Base-by-base conservation (phyloP, 1,140 invertebrate species). In the Carcinoscorpius rotundicauda region DNA sequence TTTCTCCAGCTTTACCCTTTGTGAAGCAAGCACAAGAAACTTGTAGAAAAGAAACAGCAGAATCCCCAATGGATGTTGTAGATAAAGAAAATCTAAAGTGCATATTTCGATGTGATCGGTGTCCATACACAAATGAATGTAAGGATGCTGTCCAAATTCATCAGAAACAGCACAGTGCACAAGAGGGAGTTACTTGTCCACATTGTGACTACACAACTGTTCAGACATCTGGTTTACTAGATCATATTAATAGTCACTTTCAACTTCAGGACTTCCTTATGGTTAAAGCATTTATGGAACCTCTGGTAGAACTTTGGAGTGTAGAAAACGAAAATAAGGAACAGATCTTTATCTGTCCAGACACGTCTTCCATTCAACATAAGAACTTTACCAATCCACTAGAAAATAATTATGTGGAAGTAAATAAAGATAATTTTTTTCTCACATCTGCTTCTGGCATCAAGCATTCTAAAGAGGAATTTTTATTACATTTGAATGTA, bases 131-230 rank as follows among this genome's bases (percentile, higher is more conserved):
- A 6, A 86, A 85, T 72, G 77, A 80, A 9, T 80, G 87, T 5
- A 82, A 85, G 71, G 88, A 91, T 64, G 82, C 83, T 3, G 78
- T 92, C 51, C 83, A 84, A 55, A 85, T 84, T 71, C 90, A 93
- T 71, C 83, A 85, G 60, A 84, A 84, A 71, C 82, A 88, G 55
- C 89, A 92, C 72, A 77, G 71, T 73, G 78, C 76, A 6, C 81
- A 80, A 49, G 80, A 80, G 57, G 80, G 79, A 6, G 29, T 29
- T 29, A 78, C 83, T 70, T 93, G 90, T 76, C 84, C 85, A n/a
- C 85, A 87, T 73, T 93, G 90, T 76, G 87, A 91, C 77, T 89
- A 89, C 75, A 85, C 85, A 29, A 87, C 87, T 3, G 82, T 85
- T 0, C 87, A 90, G 72, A 82, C 82, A 8, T 85, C 89, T 73